These are phyloP conservation scores for Bombus difficillimus DNA, from an alignment of 1,140 invertebrate species.

Conservation along the genomic window DNA sequence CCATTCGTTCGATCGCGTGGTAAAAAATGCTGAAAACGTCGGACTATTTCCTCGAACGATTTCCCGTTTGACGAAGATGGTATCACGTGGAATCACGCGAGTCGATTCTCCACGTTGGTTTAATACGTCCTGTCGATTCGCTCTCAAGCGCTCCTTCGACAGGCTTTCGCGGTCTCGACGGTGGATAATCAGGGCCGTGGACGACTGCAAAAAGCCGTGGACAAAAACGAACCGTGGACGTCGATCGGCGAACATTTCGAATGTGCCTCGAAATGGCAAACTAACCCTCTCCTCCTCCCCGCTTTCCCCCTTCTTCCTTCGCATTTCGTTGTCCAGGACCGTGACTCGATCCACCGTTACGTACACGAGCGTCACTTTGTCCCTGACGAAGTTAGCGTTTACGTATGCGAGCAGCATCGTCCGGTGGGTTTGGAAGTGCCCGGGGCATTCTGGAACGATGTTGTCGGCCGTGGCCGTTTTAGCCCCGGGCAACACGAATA, in stretches of 20 bases:
- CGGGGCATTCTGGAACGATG: conserved; percentile 74
- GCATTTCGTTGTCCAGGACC: background rate
- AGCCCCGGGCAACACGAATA: conserved; percentile 68
- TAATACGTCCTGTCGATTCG: conserved; percentile 13
- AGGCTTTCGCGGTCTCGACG: background rate
- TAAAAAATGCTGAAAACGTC: background rate
- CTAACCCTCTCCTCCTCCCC: conserved; percentile 12
- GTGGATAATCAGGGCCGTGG: background rate
- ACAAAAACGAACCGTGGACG: conserved; percentile 46
- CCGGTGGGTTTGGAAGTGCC: conserved; percentile 72
- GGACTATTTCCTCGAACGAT: background rate
- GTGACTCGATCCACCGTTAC: conserved; percentile 15
- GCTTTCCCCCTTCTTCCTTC: background rate
- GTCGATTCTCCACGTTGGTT: background rate
- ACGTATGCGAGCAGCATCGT: conserved; percentile 73
- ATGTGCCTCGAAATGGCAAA: conserved; percentile 60
- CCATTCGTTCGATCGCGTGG: too few relatives aligned
- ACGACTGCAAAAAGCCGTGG: conserved; percentile 20
- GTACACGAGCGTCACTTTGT: conserved; percentile 73
- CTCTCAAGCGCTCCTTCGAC: background rate
- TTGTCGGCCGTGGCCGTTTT: conserved; percentile 78
- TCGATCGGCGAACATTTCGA: conserved; percentile 47
- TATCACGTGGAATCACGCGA: background rate
- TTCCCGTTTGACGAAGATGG: background rate
- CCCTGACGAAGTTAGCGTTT: conserved; percentile 74